These are phyloP conservation scores for Aratinga solstitialis DNA, from an alignment of 2,797 vertebrate species.

Conservation along the genomic window DNA sequence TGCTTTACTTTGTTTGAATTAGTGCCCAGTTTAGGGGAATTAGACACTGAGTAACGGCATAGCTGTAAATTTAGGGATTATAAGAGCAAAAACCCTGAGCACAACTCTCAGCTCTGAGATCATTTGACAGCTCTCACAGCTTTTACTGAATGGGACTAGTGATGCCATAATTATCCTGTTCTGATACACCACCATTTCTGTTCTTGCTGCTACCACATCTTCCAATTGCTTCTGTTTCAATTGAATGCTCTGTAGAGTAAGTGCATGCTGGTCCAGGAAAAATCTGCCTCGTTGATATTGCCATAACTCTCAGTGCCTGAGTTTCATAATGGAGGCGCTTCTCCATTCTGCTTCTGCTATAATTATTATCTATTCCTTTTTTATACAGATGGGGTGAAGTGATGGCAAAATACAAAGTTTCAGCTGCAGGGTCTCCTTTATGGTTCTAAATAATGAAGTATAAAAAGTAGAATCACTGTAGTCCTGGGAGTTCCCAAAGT, in stretches of 20 bases:
- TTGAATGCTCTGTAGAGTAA: not conserved
- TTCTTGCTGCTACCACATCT: not conserved
- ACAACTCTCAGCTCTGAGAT: not conserved
- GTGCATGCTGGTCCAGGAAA: not conserved
- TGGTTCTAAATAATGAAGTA: not conserved
- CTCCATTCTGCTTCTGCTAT: not conserved
- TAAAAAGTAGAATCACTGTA: not conserved
- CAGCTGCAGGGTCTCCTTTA: not conserved
- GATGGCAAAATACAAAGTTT: not conserved
- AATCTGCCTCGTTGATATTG: fast-evolving
- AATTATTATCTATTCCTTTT: not conserved
- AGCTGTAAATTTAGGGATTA: not conserved
- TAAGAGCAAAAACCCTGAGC: not conserved
- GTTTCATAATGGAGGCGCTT: not conserved
- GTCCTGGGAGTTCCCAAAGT: not conserved
- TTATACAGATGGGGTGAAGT: not conserved
- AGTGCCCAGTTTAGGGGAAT: not conserved
- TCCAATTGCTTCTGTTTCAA: not conserved
- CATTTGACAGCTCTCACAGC: not conserved
- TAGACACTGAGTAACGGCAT: not conserved
- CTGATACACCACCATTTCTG: not conserved
- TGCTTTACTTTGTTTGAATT: not conserved
- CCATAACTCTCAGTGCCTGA: too few relatives aligned
- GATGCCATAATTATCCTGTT: not conserved
- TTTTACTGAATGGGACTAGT: not conserved